A percentile compares a stretch with the other conserved stretches of the same genome.
These are phyloP conservation scores for Dicaeum eximium DNA, from an alignment of 2,113 vertebrate species.

Conservation along the genomic window DNA sequence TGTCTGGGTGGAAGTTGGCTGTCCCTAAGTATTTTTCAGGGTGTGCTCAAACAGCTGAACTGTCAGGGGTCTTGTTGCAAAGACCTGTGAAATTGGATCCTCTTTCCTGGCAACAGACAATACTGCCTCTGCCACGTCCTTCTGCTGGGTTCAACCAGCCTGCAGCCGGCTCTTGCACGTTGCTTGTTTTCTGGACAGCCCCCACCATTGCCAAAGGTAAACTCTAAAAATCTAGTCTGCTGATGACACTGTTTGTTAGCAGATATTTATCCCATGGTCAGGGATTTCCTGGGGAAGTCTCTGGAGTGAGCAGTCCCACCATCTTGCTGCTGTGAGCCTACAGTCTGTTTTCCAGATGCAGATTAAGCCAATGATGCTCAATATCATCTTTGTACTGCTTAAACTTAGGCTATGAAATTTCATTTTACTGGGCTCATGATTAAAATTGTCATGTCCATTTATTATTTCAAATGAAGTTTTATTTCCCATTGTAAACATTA, in stretches of 20 bases:
- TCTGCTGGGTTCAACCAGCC: neutral
- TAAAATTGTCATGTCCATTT: neutral
- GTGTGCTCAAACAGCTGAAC: neutral
- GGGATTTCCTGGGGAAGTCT: neutral
- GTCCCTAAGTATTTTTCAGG: neutral
- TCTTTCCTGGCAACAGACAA: neutral
- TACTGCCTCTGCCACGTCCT: neutral
- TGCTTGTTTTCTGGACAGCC: neutral
- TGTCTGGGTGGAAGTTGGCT: neutral
- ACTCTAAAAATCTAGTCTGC: neutral
- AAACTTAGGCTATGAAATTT: neutral
- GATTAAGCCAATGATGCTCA: neutral
- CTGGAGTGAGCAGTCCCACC: neutral
- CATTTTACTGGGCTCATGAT: neutral
- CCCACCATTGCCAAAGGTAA: neutral
- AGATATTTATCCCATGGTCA: neutral
- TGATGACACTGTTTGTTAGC: neutral
- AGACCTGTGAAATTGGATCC: neutral
- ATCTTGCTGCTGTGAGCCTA: neutral
- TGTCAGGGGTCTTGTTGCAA: neutral
- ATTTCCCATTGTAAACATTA: neutral
- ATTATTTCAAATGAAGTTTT: neutral
- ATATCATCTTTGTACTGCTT: neutral
- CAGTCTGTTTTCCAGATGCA: neutral
- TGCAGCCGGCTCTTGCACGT: neutral